Evolutionary conservation across 2,888 invertebrate genomes (phyloP).

Genomic region (Toxonevra muliebris): DNA sequence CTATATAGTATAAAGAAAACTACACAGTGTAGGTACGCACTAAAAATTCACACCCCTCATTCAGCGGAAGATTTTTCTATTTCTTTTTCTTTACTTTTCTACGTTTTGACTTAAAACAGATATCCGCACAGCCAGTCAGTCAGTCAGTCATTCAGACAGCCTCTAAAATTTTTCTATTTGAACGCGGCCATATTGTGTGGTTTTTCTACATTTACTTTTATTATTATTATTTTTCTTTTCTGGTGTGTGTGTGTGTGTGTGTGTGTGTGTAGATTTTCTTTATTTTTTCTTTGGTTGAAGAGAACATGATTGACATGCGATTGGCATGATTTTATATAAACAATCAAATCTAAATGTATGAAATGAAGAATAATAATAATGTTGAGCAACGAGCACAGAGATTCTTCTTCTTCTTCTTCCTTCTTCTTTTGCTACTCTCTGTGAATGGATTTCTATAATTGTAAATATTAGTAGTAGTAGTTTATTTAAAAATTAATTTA

Average conservation of each 20-base stretch:
- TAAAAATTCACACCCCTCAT: no score
- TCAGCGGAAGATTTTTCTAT: no score
- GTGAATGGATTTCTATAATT: no score
- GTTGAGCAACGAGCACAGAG: no score
- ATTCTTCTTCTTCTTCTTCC: no score
- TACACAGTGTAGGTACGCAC: no score
- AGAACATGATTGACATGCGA: conserved; percentile 60
- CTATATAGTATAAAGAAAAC: no score
- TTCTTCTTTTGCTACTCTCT: no score
- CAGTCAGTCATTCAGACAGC: background rate
- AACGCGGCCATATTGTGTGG: conserved; percentile 1
- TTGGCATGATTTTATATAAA: conserved; percentile 61
- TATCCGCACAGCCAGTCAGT: conserved; percentile 30
- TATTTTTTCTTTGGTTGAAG: conserved; percentile 5
- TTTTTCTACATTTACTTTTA: conserved; percentile 29
- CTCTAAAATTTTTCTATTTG: background rate
- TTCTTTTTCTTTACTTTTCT: conserved; percentile 2
- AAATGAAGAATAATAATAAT: background rate
- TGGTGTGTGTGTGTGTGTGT: conserved; percentile 25
- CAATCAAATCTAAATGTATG: conserved; percentile 40
- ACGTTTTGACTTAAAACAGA: conserved; percentile 40
- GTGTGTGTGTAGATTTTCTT: no score
- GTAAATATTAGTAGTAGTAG: conserved; percentile 14
- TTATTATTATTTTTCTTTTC: conserved; percentile 18
- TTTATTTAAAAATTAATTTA: conserved; percentile 38